Percentiles rank a stretch among this genome's conserved stretches.
Conservation (phyloP, 2,888 invertebrate species). For the Calameuta filiformis region DNA sequence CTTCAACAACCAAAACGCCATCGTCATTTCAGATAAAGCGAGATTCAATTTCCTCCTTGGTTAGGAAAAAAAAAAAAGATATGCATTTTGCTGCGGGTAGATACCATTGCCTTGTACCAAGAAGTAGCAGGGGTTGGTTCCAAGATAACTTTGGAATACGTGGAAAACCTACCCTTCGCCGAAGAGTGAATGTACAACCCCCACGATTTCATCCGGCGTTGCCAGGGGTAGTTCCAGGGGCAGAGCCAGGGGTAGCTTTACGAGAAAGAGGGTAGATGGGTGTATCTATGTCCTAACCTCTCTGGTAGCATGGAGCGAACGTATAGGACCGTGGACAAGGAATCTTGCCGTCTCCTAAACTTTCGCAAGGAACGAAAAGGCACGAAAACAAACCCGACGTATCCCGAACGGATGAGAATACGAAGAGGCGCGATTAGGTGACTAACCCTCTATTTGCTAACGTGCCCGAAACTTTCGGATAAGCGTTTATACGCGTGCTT, state of each 20-base stretch:
- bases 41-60: slow-evolving; percentile 60
- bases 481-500: slow-evolving; percentile 3
- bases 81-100: neutral
- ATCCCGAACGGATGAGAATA: neutral
- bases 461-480: slow-evolving; percentile 9
- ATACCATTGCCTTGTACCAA: neutral
- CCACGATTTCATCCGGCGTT: too few relatives aligned
- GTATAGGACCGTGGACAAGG: too few relatives aligned
- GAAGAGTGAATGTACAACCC: neutral
- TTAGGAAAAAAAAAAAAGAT: slow-evolving; percentile 1
- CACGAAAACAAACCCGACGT: neutral
- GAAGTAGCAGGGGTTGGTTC: neutral
- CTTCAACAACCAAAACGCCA: slow-evolving; percentile 7
- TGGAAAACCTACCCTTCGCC: neutral
- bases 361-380: slow-evolving; percentile 12
- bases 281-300: too few relatives aligned
- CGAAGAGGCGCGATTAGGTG: slow-evolving; percentile 25
- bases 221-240: too few relatives aligned
- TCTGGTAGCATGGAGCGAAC: too few relatives aligned
- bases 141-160: neutral
- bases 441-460: slow-evolving; percentile 34
- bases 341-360: too few relatives aligned
- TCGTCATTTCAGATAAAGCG: slow-evolving; percentile 53
- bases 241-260: too few relatives aligned
- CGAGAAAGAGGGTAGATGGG: neutral